phyloP scores from a whole-genome alignment of 2,888 invertebrate genomes.

The Platerodrilus igneus region DNA sequence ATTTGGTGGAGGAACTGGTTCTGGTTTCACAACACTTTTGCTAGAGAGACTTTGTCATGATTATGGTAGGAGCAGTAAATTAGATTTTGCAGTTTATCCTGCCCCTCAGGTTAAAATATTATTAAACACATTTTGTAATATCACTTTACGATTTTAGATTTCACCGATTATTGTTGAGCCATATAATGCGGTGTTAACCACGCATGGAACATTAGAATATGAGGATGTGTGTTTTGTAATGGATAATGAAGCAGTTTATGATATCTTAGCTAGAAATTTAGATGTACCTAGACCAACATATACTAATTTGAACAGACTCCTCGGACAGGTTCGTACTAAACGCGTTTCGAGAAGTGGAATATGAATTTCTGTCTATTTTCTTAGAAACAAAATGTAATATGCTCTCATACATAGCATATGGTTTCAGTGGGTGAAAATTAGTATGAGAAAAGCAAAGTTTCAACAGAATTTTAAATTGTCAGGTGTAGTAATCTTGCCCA shows the following conservation, averaged over 20 bases:
- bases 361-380: background rate
- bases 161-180: conserved; percentile 75
- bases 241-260: conserved; percentile 73
- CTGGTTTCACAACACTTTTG: conserved; percentile 66
- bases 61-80: conserved; percentile 60
- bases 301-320: conserved; percentile 77
- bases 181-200: conserved; percentile 67
- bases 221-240: conserved; percentile 68
- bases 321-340: conserved; percentile 58
- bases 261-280: conserved; percentile 69
- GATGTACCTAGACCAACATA: conserved; percentile 77
- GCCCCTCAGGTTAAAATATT: conserved; percentile 58
- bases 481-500: no score
- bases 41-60: conserved; percentile 59
- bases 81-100: conserved; percentile 77
- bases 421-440: no score
- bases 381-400: background rate
- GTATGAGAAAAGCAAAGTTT: background rate
- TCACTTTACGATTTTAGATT: conserved; percentile 46
- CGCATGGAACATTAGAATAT: conserved; percentile 64
- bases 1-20: conserved; percentile 75
- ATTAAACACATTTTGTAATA: background rate
- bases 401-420: background rate
- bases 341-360: background rate
- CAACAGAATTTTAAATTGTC: no score